Percentiles rank a stretch among this genome's conserved stretches.
Evolutionary conservation across 1,140 invertebrate species (phyloP).

Genomic region (Drosophila bocqueti): DNA sequence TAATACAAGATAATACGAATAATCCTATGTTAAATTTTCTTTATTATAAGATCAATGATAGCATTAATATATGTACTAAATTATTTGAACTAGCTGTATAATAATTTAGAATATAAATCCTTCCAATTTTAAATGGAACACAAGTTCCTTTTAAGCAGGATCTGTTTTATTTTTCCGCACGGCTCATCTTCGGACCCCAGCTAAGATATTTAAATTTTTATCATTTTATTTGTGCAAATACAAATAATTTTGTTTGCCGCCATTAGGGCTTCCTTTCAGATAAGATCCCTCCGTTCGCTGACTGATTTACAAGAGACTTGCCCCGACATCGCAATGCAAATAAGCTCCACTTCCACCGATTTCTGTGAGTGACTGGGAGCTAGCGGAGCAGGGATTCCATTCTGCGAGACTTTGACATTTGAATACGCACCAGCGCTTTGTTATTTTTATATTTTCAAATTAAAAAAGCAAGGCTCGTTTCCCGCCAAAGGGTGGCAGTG

Average conservation of each 20-base stretch:
- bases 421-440: slow-evolving; percentile 56
- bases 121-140: too few relatives aligned
- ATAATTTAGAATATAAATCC: too few relatives aligned
- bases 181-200: not conserved
- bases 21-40: not conserved
- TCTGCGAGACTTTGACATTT: slow-evolving; percentile 70
- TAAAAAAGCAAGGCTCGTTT: slow-evolving; percentile 72
- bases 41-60: not conserved
- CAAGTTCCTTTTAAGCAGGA: too few relatives aligned
- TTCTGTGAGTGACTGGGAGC: not conserved
- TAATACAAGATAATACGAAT: not conserved
- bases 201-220: not conserved
- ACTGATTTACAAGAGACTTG: slow-evolving; percentile 35
- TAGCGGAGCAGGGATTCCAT: slow-evolving; percentile 3
- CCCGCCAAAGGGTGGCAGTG: slow-evolving; percentile 15
- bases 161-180: not conserved
- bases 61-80: not conserved
- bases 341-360: slow-evolving; percentile 13
- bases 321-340: slow-evolving; percentile 16
- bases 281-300: slow-evolving; percentile 13
- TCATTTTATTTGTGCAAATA: slow-evolving; percentile 11
- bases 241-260: slow-evolving; percentile 1
- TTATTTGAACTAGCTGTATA: too few relatives aligned
- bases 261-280: slow-evolving; percentile 16
- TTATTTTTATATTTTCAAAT: slow-evolving; percentile 84